Conservation (phyloP, 2,113 vertebrate species). For the Heptranchias perlo region DNA sequence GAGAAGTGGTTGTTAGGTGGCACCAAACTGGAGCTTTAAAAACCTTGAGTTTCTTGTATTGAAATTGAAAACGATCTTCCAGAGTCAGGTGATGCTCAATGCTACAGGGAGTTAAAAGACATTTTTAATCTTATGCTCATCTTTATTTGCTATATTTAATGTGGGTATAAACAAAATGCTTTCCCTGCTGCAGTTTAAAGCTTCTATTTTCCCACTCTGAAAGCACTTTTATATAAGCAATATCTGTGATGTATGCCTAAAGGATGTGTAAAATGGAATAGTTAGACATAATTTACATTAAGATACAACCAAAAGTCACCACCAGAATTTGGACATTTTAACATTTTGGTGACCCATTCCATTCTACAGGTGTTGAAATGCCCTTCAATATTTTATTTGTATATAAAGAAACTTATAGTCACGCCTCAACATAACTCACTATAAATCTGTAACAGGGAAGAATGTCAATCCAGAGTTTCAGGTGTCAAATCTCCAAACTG, state of each 20-base stretch:
- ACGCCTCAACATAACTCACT: not conserved
- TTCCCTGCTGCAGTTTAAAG: not conserved
- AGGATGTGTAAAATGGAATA: not conserved
- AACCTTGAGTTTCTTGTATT: not conserved
- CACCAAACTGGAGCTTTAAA: not conserved
- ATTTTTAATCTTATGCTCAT: not conserved
- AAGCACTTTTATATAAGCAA: not conserved
- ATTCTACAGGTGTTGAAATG: not conserved
- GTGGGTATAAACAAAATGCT: not conserved
- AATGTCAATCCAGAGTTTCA: not conserved
- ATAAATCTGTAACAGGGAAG: not conserved
- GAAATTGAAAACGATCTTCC: not conserved
- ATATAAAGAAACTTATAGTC: not conserved
- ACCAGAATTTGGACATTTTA: not conserved
- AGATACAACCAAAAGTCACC: no score
- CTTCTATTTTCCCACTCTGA: not conserved
- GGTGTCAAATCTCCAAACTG: not conserved
- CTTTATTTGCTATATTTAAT: not conserved
- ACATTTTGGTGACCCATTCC: not conserved
- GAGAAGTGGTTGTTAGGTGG: not conserved
- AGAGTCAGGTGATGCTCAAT: not conserved
- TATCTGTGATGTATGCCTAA: not conserved
- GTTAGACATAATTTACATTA: not conserved
- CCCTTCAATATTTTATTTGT: not conserved
- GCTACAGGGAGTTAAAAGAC: not conserved